Evolutionary conservation across 2,113 vertebrate genomes (phyloP).

Genomic region (Hippotragus niger): DNA sequence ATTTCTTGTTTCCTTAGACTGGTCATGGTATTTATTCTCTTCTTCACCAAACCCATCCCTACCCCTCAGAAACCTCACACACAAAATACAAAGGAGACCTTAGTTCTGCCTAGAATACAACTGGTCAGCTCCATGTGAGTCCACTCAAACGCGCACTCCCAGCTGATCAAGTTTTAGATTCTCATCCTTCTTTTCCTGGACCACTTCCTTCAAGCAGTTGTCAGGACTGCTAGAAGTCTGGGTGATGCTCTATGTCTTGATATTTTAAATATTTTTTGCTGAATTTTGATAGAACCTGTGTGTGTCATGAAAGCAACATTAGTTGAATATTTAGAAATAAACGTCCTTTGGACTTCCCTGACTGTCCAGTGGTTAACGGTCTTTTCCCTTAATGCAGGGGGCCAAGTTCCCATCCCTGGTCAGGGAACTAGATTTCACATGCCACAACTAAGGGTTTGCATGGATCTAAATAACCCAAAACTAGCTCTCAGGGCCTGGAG

Average conservation of each 20-base stretch:
- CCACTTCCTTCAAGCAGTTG: not conserved
- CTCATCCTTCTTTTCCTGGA: not conserved
- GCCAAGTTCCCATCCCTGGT: not conserved
- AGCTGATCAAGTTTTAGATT: not conserved
- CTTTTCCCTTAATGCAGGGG: not conserved
- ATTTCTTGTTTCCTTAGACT: not conserved
- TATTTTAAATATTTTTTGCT: not conserved
- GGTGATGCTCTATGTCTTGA: not conserved
- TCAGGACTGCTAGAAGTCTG: not conserved
- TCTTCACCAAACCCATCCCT: not conserved
- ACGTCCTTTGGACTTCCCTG: not conserved
- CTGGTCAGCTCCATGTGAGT: not conserved
- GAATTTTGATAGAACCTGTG: not conserved
- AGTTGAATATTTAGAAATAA: not conserved
- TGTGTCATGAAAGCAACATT: not conserved
- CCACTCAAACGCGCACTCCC: not conserved
- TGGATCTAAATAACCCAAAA: not conserved
- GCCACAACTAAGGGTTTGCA: not conserved
- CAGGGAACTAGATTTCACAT: not conserved
- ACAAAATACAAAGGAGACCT: not conserved
- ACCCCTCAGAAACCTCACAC: not conserved
- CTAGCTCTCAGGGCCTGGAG: not conserved
- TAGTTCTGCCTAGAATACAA: not conserved
- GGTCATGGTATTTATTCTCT: not conserved
- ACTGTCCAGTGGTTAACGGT: not conserved